phyloP scores from a whole-genome alignment of 2,797 vertebrate genomes.

The Melanotaenia nigrans region DNA sequence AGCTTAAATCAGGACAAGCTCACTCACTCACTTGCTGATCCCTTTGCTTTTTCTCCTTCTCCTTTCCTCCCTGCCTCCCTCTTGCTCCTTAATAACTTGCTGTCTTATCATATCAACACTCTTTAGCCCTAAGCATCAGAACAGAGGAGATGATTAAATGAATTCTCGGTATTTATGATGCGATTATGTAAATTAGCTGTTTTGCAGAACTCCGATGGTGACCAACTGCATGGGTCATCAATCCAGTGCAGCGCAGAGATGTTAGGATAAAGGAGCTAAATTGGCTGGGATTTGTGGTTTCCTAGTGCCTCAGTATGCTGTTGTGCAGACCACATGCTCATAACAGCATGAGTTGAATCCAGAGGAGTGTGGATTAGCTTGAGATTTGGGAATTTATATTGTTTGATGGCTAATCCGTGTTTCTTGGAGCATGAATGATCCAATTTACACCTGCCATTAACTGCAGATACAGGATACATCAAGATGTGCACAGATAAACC shows the following conservation, averaged over 20 bases:
- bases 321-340: slow-evolving; percentile 69
- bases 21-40: slow-evolving; percentile 79
- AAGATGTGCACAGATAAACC: slow-evolving; percentile 54
- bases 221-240: slow-evolving; percentile 96
- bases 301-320: slow-evolving; percentile 66
- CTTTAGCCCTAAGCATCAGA: slow-evolving; percentile 93
- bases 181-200: slow-evolving; percentile 98
- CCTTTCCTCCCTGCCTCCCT: slow-evolving; percentile 68
- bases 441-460: slow-evolving; percentile 78
- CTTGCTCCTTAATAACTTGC: slow-evolving; percentile 83
- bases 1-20: slow-evolving; percentile 97
- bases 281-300: slow-evolving; percentile 76
- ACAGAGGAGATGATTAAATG: slow-evolving; percentile 99
- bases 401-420: slow-evolving; percentile 76
- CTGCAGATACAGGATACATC: slow-evolving; percentile 64
- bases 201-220: slow-evolving; percentile 91
- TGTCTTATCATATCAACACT: slow-evolving; percentile 99
- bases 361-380: slow-evolving; percentile 72
- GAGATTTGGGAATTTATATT: slow-evolving; percentile 73
- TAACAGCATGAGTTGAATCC: slow-evolving; percentile 73
- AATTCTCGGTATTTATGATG: slow-evolving; percentile 99
- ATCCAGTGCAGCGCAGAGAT: slow-evolving; percentile 70
- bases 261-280: slow-evolving; percentile 75
- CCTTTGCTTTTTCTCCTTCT: slow-evolving; percentile 73
- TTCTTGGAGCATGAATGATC: slow-evolving; percentile 76